phyloP scores from a whole-genome alignment of 2,888 invertebrate genomes.

The Morpho achilles region DNA sequence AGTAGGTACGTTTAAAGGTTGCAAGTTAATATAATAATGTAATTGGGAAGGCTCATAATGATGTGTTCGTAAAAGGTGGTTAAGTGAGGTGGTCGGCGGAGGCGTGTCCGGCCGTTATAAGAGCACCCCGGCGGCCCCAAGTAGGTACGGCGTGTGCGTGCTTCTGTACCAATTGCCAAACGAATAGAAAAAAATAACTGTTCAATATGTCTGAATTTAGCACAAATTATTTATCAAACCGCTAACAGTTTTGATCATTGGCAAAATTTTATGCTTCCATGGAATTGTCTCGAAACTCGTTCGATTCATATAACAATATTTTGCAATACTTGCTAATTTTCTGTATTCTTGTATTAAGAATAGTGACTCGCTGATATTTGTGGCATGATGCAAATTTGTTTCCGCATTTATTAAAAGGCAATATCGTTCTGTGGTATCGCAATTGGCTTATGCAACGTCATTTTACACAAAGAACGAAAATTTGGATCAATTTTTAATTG shows the following conservation, averaged over 20 bases:
- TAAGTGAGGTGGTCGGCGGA: conserved; percentile 36
- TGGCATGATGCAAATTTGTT: too few species aligned
- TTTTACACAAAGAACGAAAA: too few species aligned
- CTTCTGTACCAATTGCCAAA: conserved; percentile 37
- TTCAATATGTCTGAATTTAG: conserved; percentile 17
- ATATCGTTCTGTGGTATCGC: too few species aligned
- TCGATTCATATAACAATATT: too few species aligned
- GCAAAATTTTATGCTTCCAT: background rate
- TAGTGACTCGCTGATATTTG: too few species aligned
- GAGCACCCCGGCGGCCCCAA: conserved; percentile 69
- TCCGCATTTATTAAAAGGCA: too few species aligned
- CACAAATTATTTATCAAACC: conserved; percentile 15
- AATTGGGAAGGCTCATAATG: conserved; percentile 15
- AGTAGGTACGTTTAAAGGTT: conserved; percentile 27
- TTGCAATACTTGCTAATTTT: too few species aligned
- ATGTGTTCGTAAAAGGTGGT: conserved; percentile 16
- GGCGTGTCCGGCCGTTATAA: conserved; percentile 54
- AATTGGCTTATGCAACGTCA: too few species aligned
- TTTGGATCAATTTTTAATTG: too few species aligned
- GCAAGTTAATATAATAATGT: conserved; percentile 17
- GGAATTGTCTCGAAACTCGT: too few species aligned
- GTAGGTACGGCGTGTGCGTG: conserved; percentile 51
- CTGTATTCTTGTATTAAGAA: too few species aligned
- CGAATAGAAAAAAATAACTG: conserved; percentile 27
- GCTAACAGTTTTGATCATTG: conserved; percentile 1